Evolutionary conservation across 2,113 vertebrate species (phyloP).

Genomic region (Melanostigma gelatinosum): DNA sequence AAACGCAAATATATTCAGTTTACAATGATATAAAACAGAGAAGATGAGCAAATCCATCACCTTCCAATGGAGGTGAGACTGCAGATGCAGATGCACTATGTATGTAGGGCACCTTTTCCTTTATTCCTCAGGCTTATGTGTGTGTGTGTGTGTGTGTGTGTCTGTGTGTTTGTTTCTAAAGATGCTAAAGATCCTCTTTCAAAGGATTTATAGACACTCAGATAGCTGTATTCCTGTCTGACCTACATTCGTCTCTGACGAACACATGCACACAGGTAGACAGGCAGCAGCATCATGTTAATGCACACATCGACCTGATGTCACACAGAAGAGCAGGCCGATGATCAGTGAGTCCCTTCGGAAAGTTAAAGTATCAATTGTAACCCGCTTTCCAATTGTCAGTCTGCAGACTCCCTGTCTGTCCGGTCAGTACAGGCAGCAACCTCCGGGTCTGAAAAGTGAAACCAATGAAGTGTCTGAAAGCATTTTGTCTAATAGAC

Average conservation of each 20-base stretch:
- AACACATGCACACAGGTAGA: background rate
- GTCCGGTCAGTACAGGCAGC: background rate
- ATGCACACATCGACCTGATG: background rate
- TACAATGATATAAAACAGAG: background rate
- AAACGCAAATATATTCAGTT: background rate
- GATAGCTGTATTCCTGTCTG: constrained; percentile 29
- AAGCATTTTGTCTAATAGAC: no score
- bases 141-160: background rate
- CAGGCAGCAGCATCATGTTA: background rate
- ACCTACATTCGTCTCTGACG: constrained; percentile 59
- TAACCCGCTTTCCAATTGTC: background rate
- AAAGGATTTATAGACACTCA: constrained; percentile 5
- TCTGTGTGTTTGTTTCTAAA: background rate
- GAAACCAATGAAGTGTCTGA: no score
- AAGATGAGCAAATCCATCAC: background rate
- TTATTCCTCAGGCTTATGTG: background rate
- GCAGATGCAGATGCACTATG: constrained; percentile 18
- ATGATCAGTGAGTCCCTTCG: background rate
- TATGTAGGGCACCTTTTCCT: constrained; percentile 44
- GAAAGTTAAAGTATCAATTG: background rate
- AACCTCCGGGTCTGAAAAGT: no score
- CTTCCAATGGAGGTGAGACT: background rate
- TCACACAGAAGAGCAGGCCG: background rate
- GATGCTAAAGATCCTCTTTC: constrained; percentile 4
- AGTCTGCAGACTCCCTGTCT: background rate